Evolutionary conservation across 2,797 vertebrate species (phyloP), one percentile per base, ranked within the genome.

Genomic region (Crocidura indochinensis): DNA sequence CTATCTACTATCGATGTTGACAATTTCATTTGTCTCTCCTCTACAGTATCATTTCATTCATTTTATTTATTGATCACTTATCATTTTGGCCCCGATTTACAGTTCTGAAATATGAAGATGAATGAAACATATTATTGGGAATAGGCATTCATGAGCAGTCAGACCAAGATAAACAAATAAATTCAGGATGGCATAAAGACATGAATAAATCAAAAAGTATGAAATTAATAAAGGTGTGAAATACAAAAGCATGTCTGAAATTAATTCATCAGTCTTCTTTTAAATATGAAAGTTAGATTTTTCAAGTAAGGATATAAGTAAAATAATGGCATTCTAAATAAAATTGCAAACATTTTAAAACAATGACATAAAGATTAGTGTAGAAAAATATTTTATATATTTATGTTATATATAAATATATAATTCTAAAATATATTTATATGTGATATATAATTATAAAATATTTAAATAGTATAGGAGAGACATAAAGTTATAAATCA

Each of bases 61-160:
- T 90, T 87, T 64, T 31, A 44, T 27, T 82, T 79, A 91, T 31
- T 82, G 62, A 79, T 85, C 73, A 71, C 51, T 26, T 85, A 82
- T 67, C 27, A 79, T 76, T 62, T 87, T 65, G 81, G 19, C 53
- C 14, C 20, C 27, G 77, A 1, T 56, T 93, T 68, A 26, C 47
- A 75, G 38, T 22, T 82, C 26, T 82, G 68, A 79, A 67, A 82
- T 65, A 78, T 27, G 64, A 87, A 84, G 60, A 79, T 51, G 38
- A 78, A 84, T 78, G 60, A 44, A 46, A 51, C 14, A 56, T 24
- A 75, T 75, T 90, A 38, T 27, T 85, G 68, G 65, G 8, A n/a
- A 76, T 44, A 68, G 47, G 19, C 38, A 31, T 74, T 86, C 44
- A 60, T 19, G 51, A 20, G 51, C 51, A 14, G 1, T 84, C 49